Base-by-base conservation (phyloP, 2,888 invertebrate genomes). In the Aleiodes leptofemur region DNA sequence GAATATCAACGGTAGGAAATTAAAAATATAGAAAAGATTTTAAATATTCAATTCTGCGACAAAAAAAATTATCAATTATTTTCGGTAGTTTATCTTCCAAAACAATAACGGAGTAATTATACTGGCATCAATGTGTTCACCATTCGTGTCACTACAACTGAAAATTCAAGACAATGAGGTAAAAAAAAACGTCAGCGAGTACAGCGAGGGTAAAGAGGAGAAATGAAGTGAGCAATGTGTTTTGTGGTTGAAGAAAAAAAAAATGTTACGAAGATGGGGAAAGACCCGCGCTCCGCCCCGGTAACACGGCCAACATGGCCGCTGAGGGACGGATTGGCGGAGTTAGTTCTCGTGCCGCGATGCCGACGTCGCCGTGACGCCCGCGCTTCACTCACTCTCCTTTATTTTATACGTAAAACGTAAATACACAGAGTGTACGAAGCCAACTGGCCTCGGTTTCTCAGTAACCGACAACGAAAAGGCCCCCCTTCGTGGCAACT, bases 291-390 rank as follows among this genome's bases (percentile, higher is more conserved):
- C 89, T 92, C 92, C 79, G 92, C 92, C 86, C 92, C 92, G 78
- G 92, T 91, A 83, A 91, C 91, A 91, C 92, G 86, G 84, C 89
- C 92, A 83, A 90, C 92, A 88, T 93, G 93, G 92, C 88, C 92
- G 83, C 90, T 92, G 81, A 92, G 92, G 86, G 92, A 93, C 86
- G 93, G 92, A 90, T 92, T 93, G 84, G 92, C 92, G 76, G 92
- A 92, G 90, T 89, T 92, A 83, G 82, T 23, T 66, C 31, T 29
- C 61, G 61, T 61, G 89, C 91, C 83, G 80, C 90, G 86, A 85
- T 85, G 83, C 82, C 85, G 86, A 88, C 86, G 88, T 86, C 86
- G 85, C 82, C 87, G 86, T 88, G 87, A 88, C 88, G 88, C 86
- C 86, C 87, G 86, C 86, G 85, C 88, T 87, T 88, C 89, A 88